Evolutionary conservation across 1,140 invertebrate species (phyloP), one percentile per base, ranked within the genome.

Genomic region (Megalopta genalis): DNA sequence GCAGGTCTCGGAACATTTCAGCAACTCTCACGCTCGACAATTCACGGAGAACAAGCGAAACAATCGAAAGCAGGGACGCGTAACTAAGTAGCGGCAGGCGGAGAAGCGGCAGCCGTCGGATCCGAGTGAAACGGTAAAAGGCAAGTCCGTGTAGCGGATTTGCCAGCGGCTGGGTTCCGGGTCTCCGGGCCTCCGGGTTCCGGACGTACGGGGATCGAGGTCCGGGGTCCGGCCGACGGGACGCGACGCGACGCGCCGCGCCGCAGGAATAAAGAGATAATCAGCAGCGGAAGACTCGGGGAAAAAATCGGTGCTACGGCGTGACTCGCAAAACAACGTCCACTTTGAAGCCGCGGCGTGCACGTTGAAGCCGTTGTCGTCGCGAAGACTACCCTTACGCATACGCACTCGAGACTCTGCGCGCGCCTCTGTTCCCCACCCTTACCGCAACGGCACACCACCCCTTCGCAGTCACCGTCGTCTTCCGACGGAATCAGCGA

Each of bases 391-490:
- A 59, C 63, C 76, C 32, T 42, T 62, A 75, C 78, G 78, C 72
- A 80, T 80, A 78, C 76, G 76, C 76, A 78, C 21, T 79, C 70
- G 49, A 21, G n/a, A n/a, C 23, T 21, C 37, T 60, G 62, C 69
- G 77, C 77, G 77, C 77, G 71, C 77, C n/a, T 6, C 46, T 23
- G 52, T 23, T 59, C n/a, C 63, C 25, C 37, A 42, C 52, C 71
- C 42, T 54, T n/a, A 42, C 21, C 9, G 46, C 23, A 42, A 42
- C 59, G 42, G 65, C 59, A 54, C 70, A 54, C 71, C 37, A 71
- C 65, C 52, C 39, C 39, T 65, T 14, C 67, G 67, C 59, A 49
- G 42, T 32, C 60, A 23, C 54, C 54, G 68, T 42, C 54, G 68
- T 42, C 49, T 23, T 62, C 37, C 42, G 74, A 65, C 82, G 71